phyloP scores from a whole-genome alignment of 2,888 invertebrate genomes.

The Metopia argyrocephala region DNA sequence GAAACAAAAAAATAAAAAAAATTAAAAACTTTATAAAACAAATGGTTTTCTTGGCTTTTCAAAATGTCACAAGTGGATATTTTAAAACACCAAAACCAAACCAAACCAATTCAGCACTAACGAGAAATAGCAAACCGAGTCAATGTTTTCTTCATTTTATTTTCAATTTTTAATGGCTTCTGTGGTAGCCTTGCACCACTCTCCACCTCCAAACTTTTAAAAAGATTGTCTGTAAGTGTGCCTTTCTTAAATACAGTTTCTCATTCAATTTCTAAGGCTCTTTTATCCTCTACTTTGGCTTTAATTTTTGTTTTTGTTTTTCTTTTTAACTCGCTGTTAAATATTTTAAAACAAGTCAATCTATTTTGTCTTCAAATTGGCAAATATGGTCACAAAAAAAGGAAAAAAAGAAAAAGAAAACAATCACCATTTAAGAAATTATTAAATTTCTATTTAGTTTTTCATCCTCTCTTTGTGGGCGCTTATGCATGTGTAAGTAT shows the following conservation, averaged over 20 bases:
- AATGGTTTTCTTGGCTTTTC: conserved; percentile 43
- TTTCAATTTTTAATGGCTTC: no score
- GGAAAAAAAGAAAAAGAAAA: background rate
- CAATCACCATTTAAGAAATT: background rate
- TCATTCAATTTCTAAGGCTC: no score
- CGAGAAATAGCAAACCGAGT: conserved; percentile 12
- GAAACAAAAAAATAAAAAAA: no score
- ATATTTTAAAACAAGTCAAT: background rate
- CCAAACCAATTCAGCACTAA: conserved; percentile 19
- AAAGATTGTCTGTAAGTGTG: background rate
- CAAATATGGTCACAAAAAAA: conserved; percentile 16
- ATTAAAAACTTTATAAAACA: conserved; percentile 33
- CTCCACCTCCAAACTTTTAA: conserved; percentile 16
- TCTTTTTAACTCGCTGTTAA: background rate
- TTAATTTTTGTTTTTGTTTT: background rate
- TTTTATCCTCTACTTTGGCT: background rate
- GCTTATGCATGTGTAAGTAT: background rate
- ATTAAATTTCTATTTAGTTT: background rate
- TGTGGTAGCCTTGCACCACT: no score
- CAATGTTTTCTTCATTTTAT: conserved; percentile 24
- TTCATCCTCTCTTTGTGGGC: background rate
- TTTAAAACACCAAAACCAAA: conserved; percentile 31
- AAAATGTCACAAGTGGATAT: conserved; percentile 44
- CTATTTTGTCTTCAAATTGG: conserved; percentile 13
- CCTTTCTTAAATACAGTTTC: no score